phyloP scores from a whole-genome alignment of 1,140 invertebrate genomes.

The Trichonephila inaurata region DNA sequence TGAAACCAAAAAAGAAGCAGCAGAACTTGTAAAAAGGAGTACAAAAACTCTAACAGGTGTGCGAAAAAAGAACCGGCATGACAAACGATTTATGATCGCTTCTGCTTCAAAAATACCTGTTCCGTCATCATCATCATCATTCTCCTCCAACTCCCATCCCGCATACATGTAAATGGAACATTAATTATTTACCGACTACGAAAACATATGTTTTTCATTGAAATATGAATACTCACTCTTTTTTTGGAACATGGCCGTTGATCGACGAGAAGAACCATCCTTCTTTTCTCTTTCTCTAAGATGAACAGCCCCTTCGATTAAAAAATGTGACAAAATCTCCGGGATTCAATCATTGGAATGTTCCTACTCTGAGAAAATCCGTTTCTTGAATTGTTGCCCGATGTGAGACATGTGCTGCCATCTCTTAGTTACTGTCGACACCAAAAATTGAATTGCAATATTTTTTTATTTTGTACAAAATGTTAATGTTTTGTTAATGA shows the following conservation, averaged over 20 bases:
- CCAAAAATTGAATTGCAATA: neutral
- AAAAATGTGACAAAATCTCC: slow-evolving; percentile 54
- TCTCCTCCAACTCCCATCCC: neutral
- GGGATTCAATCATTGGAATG: slow-evolving; percentile 67
- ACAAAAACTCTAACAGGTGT: slow-evolving; percentile 24
- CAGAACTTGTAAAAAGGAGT: neutral
- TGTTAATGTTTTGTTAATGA: too few species aligned
- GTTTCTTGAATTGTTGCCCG: neutral
- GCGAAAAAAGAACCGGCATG: slow-evolving; percentile 1
- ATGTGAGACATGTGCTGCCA: slow-evolving; percentile 48
- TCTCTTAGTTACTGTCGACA: neutral
- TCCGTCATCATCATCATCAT: neutral
- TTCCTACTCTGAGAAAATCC: slow-evolving; percentile 40
- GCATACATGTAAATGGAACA: neutral
- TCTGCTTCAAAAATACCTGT: neutral
- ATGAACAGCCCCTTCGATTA: neutral
- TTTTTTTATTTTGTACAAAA: too few species aligned
- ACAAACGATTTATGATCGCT: neutral
- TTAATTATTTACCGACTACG: slow-evolving; percentile 13
- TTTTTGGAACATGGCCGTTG: neutral
- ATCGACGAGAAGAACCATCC: slow-evolving; percentile 12
- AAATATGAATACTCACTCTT: slow-evolving; percentile 4
- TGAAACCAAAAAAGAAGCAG: neutral
- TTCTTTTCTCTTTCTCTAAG: neutral
- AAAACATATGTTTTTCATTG: slow-evolving; percentile 2